Conservation (phyloP, 1,140 invertebrate species). For the Diprion similis region DNA sequence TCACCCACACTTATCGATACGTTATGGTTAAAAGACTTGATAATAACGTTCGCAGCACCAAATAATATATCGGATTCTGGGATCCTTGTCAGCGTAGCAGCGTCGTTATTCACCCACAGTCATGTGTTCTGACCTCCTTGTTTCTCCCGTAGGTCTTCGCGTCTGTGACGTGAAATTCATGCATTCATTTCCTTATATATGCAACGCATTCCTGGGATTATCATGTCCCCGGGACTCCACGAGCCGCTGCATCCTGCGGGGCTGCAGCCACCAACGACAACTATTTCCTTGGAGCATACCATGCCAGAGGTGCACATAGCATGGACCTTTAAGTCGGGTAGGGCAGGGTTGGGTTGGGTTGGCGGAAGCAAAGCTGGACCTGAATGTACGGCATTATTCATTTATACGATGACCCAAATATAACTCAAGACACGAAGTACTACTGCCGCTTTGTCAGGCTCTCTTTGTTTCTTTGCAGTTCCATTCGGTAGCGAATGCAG, state of each 20-base stretch:
- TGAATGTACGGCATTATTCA: not conserved
- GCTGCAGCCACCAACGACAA: no score
- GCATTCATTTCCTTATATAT: not conserved
- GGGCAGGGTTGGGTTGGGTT: not conserved
- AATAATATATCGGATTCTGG: no score
- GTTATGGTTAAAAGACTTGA: no score
- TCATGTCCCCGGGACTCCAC: not conserved
- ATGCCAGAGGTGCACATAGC: not conserved
- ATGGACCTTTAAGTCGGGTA: not conserved
- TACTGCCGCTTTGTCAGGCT: not conserved
- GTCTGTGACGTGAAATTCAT: not conserved
- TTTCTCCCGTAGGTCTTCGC: no score
- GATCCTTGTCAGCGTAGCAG: no score
- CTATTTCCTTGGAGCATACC: no score
- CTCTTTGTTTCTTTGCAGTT: no score
- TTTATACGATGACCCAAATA: constrained; percentile 5
- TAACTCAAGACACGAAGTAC: constrained; percentile 4
- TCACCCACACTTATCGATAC: no score
- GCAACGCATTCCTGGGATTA: constrained; percentile 4
- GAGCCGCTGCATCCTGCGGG: not conserved
- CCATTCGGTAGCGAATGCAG: no score
- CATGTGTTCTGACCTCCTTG: no score
- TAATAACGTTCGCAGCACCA: no score
- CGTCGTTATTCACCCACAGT: no score
- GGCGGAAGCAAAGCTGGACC: not conserved